These are phyloP conservation scores for Anguilla obscura DNA, from an alignment of 2,797 vertebrate species.

Conservation along the genomic window DNA sequence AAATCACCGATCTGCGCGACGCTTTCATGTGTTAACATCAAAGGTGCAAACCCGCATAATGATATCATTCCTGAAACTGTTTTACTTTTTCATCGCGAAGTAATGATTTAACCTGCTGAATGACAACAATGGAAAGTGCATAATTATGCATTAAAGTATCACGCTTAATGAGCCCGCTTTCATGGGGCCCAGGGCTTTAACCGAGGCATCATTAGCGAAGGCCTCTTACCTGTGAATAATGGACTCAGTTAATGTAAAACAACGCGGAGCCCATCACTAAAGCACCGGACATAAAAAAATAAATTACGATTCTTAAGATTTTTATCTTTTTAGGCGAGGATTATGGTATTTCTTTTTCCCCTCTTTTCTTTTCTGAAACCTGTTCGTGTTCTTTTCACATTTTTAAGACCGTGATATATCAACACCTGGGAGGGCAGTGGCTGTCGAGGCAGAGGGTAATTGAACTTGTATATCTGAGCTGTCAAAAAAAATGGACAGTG, in stretches of 20 bases:
- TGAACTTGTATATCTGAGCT: slow-evolving; percentile 27
- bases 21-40: slow-evolving; percentile 8
- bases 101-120: slow-evolving; percentile 28
- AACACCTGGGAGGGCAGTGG: background rate
- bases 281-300: background rate
- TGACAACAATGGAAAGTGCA: slow-evolving; percentile 16
- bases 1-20: no score
- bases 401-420: slow-evolving; percentile 3
- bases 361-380: background rate
- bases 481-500: background rate
- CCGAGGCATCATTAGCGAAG: background rate
- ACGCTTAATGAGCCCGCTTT: slow-evolving; percentile 23
- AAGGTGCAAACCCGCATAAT: background rate
- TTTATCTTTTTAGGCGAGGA: slow-evolving; percentile 12
- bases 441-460: slow-evolving; percentile 2
- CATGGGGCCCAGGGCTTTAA: slow-evolving; percentile 3
- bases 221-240: slow-evolving; percentile 16
- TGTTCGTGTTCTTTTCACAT: background rate
- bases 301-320: background rate
- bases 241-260: slow-evolving; percentile 11
- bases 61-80: slow-evolving; percentile 10
- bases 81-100: slow-evolving; percentile 32
- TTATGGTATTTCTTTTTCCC: slow-evolving; percentile 2
- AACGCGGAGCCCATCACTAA: background rate
- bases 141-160: slow-evolving; percentile 34